phyloP scores from a whole-genome alignment of 2,888 invertebrate genomes.

The Galerucella nymphaeae region DNA sequence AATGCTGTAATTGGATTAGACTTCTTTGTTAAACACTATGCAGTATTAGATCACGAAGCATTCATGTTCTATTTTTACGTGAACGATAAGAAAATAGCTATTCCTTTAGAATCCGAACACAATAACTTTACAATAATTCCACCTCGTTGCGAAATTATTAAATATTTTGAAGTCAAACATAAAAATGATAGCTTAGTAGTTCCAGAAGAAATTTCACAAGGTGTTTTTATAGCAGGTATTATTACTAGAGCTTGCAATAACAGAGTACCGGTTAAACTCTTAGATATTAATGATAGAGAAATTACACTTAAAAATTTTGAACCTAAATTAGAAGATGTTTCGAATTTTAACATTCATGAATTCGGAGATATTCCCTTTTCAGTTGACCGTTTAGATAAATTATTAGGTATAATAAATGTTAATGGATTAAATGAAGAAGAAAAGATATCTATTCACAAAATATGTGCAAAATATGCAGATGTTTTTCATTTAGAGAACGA shows the following conservation, averaged over 20 bases:
- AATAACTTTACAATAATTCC: conserved; percentile 28
- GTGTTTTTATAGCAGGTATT: conserved; percentile 15
- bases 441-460: conserved; percentile 33
- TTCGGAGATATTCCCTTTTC: too few species aligned
- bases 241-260: too few species aligned
- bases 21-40: too few species aligned
- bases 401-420: conserved; percentile 18
- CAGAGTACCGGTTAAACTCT: too few species aligned
- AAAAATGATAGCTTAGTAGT: conserved; percentile 11
- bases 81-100: conserved; percentile 9
- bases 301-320: too few species aligned
- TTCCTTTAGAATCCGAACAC: conserved; percentile 33
- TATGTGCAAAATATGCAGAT: conserved; percentile 44
- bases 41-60: too few species aligned
- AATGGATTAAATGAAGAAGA: conserved; percentile 39
- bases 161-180: conserved; percentile 26
- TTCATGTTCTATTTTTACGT: too few species aligned
- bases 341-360: too few species aligned
- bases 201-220: not conserved
- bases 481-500: conserved; percentile 45
- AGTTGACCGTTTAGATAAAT: too few species aligned
- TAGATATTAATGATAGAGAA: too few species aligned
- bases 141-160: conserved; percentile 38
- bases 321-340: too few species aligned
- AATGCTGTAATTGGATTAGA: too few species aligned